These are phyloP conservation scores for Aphidoletes aphidimyza DNA, from an alignment of 2,888 invertebrate genomes.

Conservation along the genomic window DNA sequence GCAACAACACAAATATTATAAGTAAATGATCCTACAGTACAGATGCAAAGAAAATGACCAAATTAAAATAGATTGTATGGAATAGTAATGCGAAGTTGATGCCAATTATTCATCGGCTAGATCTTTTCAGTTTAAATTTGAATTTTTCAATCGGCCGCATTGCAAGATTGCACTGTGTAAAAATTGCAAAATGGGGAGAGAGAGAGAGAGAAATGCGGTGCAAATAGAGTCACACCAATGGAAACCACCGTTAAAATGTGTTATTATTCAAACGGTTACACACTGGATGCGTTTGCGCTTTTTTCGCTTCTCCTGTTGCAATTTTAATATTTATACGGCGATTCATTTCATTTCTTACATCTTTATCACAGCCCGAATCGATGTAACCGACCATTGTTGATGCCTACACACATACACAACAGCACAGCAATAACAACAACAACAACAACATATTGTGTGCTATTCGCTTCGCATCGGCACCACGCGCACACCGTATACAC, in stretches of 20 bases:
- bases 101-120: too few species aligned
- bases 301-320: conserved; percentile 3
- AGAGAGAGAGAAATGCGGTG: too few species aligned
- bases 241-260: conserved; percentile 36
- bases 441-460: background rate
- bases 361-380: background rate
- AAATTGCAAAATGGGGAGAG: too few species aligned
- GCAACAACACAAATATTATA: background rate
- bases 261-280: conserved; percentile 28
- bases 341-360: conserved; percentile 1
- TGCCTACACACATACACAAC: conserved; percentile 6
- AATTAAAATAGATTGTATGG: background rate
- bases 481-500: background rate
- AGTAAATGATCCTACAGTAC: background rate
- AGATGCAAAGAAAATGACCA: background rate
- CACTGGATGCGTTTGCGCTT: background rate
- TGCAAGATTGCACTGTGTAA: too few species aligned
- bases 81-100: too few species aligned
- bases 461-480: background rate
- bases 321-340: conserved; percentile 38
- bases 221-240: background rate
- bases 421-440: background rate
- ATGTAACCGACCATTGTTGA: background rate
- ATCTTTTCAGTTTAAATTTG: too few species aligned
- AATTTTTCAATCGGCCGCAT: too few species aligned